phyloP scores from a whole-genome alignment of 2,888 invertebrate species.

The Oligia strigilis region DNA sequence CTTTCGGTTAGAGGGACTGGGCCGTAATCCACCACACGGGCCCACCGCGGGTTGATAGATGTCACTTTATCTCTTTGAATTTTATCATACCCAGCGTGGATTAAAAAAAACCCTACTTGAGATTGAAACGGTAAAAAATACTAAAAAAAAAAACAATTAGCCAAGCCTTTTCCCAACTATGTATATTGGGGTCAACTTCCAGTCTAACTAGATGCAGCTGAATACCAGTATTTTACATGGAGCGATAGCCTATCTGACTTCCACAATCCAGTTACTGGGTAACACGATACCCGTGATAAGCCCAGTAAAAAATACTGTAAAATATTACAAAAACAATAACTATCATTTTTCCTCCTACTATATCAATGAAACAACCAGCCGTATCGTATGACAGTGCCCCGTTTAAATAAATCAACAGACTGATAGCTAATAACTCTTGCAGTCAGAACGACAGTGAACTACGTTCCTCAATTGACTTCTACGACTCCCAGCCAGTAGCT shows the following conservation, averaged over 20 bases:
- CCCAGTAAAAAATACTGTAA: neutral
- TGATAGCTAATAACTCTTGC: slow-evolving; percentile 49
- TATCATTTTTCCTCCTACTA: neutral
- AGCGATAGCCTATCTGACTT: no score
- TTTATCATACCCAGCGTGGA: no score
- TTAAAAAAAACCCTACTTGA: neutral
- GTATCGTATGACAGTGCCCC: slow-evolving; percentile 22
- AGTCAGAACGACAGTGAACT: slow-evolving; percentile 37
- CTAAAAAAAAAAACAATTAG: neutral
- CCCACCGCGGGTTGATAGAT: no score
- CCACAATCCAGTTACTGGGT: no score
- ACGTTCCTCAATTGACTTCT: slow-evolving; percentile 57
- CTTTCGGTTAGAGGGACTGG: no score
- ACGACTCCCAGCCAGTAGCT: slow-evolving; percentile 45
- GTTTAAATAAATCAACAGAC: slow-evolving; percentile 41
- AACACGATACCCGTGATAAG: neutral
- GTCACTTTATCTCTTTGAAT: no score
- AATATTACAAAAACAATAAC: neutral
- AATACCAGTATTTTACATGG: no score
- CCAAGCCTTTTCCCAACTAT: no score
- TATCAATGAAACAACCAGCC: slow-evolving; percentile 1
- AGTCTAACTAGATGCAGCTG: no score
- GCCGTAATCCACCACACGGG: no score
- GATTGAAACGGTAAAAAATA: neutral
- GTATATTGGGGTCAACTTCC: no score